A percentile compares a stretch with the other conserved stretches of the same genome.
Evolutionary conservation across 2,888 invertebrate genomes (phyloP).

Genomic region (Hyalella azteca): DNA sequence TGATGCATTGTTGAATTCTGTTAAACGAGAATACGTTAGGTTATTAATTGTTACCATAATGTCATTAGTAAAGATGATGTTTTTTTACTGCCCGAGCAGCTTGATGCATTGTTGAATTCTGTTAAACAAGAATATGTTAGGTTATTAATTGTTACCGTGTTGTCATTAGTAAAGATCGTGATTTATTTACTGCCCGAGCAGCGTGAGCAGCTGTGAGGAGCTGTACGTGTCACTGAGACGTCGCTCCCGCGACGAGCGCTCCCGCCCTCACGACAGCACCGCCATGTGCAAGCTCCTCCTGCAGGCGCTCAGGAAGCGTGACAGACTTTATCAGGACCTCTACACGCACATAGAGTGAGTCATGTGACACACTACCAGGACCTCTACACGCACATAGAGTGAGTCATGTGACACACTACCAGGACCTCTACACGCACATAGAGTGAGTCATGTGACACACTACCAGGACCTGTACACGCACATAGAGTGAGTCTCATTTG

Average conservation of each 20-base stretch:
- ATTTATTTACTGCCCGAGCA: no score
- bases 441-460: slow-evolving; percentile 66
- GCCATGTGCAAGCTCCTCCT: slow-evolving; percentile 69
- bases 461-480: slow-evolving; percentile 62
- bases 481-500: slow-evolving; percentile 59
- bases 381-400: slow-evolving; percentile 60
- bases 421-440: slow-evolving; percentile 67
- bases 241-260: slow-evolving; percentile 65
- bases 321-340: slow-evolving; percentile 64
- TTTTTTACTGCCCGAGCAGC: no score
- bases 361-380: slow-evolving; percentile 66
- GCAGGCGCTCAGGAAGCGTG: slow-evolving; percentile 68
- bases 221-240: slow-evolving; percentile 62
- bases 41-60: no score
- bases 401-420: slow-evolving; percentile 66
- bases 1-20: no score
- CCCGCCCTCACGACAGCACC: slow-evolving; percentile 65
- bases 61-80: no score
- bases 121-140: no score
- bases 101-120: no score
- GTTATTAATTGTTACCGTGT: no score
- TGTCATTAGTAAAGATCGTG: no score
- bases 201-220: slow-evolving; percentile 50
- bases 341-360: slow-evolving; percentile 59
- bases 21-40: no score